Percentiles rank a stretch among this genome's conserved stretches.
Evolutionary conservation across 1,140 invertebrate genomes (phyloP).

Genomic region (Cydia pomonella): DNA sequence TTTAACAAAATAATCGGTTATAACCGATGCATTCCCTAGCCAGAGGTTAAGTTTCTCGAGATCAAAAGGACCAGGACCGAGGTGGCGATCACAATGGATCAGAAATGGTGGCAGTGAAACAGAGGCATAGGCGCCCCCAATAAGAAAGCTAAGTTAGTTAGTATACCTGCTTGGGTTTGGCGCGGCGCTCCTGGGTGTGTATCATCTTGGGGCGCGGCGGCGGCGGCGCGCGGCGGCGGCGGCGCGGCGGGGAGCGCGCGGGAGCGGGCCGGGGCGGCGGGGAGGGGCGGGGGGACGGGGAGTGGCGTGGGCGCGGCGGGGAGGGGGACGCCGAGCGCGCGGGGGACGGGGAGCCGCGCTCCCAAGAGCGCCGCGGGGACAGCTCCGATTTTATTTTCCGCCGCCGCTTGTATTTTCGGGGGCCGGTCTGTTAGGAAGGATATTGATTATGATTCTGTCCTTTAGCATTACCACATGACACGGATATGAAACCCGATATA

Average conservation of each 20-base stretch:
- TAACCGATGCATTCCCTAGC: too few relatives aligned
- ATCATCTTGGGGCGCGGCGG: conserved; percentile 86
- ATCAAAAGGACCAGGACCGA: too few relatives aligned
- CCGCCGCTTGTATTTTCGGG: conserved; percentile 89
- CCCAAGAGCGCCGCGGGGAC: conserved; percentile 66
- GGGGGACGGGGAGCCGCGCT: conserved; percentile 42
- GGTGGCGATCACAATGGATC: too few relatives aligned
- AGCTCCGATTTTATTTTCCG: conserved; percentile 85
- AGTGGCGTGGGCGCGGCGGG: conserved; percentile 65
- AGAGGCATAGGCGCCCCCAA: too few relatives aligned
- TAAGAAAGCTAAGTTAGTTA: too few relatives aligned
- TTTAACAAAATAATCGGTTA: too few relatives aligned
- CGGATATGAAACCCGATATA: too few relatives aligned
- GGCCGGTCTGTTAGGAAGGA: conserved; percentile 80
- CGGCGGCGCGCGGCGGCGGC: conserved; percentile 48
- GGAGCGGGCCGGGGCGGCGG: conserved; percentile 64
- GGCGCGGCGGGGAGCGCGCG: conserved; percentile 34
- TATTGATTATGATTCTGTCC: not conserved
- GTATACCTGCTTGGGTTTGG: conserved; percentile 67
- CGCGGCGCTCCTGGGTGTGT: conserved; percentile 79
- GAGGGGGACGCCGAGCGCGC: conserved; percentile 58
- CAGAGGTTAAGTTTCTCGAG: too few relatives aligned
- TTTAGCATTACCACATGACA: too few relatives aligned
- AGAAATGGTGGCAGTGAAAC: too few relatives aligned
- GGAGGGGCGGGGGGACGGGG: conserved; percentile 78